These are phyloP conservation scores for Tenthredo scrophulariae DNA, from an alignment of 2,888 invertebrate species.

Conservation along the genomic window DNA sequence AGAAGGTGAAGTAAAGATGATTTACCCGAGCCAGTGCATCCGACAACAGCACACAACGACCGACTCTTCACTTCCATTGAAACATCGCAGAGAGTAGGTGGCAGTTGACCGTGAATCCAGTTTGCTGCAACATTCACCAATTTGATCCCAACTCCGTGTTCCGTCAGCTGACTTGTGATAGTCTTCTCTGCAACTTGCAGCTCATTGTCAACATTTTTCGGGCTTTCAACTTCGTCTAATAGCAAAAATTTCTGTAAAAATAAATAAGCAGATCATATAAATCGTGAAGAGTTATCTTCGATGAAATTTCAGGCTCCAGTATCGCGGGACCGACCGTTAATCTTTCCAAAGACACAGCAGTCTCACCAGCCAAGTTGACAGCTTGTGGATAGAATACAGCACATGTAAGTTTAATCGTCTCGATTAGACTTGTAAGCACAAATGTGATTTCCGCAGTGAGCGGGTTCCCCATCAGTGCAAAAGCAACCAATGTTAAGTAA, in stretches of 20 bases:
- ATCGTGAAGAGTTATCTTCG: background rate
- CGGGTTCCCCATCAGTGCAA: slow-evolving; percentile 75
- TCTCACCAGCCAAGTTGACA: slow-evolving; percentile 78
- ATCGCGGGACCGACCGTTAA: slow-evolving; percentile 75
- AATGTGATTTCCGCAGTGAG: slow-evolving; percentile 79
- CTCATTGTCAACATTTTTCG: background rate
- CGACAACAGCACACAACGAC: slow-evolving; percentile 81
- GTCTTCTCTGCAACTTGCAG: background rate
- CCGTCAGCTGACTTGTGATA: background rate
- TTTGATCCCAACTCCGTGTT: background rate
- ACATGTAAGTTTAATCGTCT: slow-evolving; percentile 82
- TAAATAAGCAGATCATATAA: background rate
- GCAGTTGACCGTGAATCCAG: slow-evolving; percentile 69
- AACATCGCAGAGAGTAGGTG: slow-evolving; percentile 78
- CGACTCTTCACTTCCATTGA: slow-evolving; percentile 77
- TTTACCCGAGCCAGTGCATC: slow-evolving; percentile 86
- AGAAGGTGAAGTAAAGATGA: slow-evolving; percentile 60
- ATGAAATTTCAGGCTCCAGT: background rate
- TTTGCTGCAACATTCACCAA: slow-evolving; percentile 67
- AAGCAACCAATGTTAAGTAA: slow-evolving; percentile 83
- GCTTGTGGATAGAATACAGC: slow-evolving; percentile 83
- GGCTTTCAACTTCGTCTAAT: slow-evolving; percentile 67
- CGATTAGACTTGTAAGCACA: slow-evolving; percentile 82
- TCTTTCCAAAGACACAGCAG: slow-evolving; percentile 80
- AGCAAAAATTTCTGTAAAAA: slow-evolving; percentile 66